Conservation (phyloP, 1,140 invertebrate genomes). For the Contarinia nasturtii region DNA sequence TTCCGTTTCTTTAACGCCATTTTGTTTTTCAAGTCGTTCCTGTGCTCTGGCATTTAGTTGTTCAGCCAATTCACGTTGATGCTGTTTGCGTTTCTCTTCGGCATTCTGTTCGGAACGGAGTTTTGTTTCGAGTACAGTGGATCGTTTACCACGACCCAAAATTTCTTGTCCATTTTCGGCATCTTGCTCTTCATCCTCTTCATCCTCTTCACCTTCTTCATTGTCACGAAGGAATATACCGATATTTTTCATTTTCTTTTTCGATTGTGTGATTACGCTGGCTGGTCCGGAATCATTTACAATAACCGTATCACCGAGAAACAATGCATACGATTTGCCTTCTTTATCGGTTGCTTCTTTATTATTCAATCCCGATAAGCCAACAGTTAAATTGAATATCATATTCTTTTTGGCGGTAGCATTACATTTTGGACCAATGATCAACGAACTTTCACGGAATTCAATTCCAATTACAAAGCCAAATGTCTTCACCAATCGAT, state of each 20-base stretch:
- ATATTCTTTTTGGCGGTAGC: slow-evolving; percentile 77
- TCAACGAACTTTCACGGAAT: slow-evolving; percentile 84
- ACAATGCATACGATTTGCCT: slow-evolving; percentile 83
- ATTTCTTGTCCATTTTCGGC: slow-evolving; percentile 36
- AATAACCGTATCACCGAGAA: slow-evolving; percentile 90
- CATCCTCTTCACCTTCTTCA: slow-evolving; percentile 52
- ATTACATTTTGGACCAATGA: slow-evolving; percentile 79
- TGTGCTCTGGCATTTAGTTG: slow-evolving; percentile 83
- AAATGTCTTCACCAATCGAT: slow-evolving; percentile 87
- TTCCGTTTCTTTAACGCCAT: slow-evolving; percentile 67
- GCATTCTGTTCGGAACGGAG: slow-evolving; percentile 86
- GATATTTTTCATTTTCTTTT: slow-evolving; percentile 92
- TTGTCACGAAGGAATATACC: slow-evolving; percentile 93
- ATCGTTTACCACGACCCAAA: slow-evolving; percentile 66
- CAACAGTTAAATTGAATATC: slow-evolving; percentile 93
- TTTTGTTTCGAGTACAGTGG: slow-evolving; percentile 88
- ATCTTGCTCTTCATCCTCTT: slow-evolving; percentile 48
- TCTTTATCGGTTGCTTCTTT: slow-evolving; percentile 63
- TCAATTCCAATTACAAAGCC: slow-evolving; percentile 97
- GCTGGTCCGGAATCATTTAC: slow-evolving; percentile 76
- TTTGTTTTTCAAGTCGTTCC: slow-evolving; percentile 74
- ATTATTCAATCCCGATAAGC: slow-evolving; percentile 76
- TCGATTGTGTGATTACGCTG: slow-evolving; percentile 73
- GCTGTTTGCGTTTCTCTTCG: slow-evolving; percentile 91
- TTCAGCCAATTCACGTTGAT: slow-evolving; percentile 87